Conservation (phyloP, 2,113 vertebrate genomes). For the Verasper variegatus region DNA sequence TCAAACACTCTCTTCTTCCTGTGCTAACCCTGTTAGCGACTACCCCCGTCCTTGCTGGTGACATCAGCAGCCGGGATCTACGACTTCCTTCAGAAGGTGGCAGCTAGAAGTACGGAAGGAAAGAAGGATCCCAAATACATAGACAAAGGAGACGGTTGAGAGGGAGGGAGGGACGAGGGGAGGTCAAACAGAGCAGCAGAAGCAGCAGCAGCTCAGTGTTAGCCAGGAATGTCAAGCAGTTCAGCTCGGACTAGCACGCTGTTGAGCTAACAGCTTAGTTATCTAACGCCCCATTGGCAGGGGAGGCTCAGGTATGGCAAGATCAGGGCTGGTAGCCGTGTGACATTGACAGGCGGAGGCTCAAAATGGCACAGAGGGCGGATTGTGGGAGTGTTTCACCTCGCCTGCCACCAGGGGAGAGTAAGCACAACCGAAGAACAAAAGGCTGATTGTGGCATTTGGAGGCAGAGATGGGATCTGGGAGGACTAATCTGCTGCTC, state of each 20-base stretch:
- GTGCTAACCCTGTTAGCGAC: slow-evolving; percentile 68
- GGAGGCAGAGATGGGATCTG: slow-evolving; percentile 74
- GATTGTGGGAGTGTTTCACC: slow-evolving; percentile 57
- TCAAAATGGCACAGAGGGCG: slow-evolving; percentile 54
- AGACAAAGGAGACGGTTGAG: slow-evolving; percentile 64
- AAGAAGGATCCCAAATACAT: slow-evolving; percentile 62
- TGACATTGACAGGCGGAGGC: slow-evolving; percentile 65
- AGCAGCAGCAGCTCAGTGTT: slow-evolving; percentile 57
- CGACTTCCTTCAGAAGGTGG: slow-evolving; percentile 75
- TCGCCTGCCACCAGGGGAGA: slow-evolving; percentile 56
- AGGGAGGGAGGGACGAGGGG: slow-evolving; percentile 16
- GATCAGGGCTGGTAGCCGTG: slow-evolving; percentile 50
- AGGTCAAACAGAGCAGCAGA: slow-evolving; percentile 66
- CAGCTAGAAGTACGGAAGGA: slow-evolving; percentile 58
- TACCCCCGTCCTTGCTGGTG: slow-evolving; percentile 37
- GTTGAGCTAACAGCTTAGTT: slow-evolving; percentile 70
- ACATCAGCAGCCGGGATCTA: slow-evolving; percentile 77
- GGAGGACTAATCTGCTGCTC: slow-evolving; percentile 81
- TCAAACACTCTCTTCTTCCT: slow-evolving; percentile 81
- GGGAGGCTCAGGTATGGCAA: slow-evolving; percentile 33
- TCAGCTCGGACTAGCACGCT: slow-evolving; percentile 56
- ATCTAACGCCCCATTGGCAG: slow-evolving; percentile 50
- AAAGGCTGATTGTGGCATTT: slow-evolving; percentile 78
- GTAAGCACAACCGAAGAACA: slow-evolving; percentile 67
- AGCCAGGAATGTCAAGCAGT: slow-evolving; percentile 74